Conservation (phyloP, 2,797 vertebrate species). For the Artibeus lituratus region DNA sequence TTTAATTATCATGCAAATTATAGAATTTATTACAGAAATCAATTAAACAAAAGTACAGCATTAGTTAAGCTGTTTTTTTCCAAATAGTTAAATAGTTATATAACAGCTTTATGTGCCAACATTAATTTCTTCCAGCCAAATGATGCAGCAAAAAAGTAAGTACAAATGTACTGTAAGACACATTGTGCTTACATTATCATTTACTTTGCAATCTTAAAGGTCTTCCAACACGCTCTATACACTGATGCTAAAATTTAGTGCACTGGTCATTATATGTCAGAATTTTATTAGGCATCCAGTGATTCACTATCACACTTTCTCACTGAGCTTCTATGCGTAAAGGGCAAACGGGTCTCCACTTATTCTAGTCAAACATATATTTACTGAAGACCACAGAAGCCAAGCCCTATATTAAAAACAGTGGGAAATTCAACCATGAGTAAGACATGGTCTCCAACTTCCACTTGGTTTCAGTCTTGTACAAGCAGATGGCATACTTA, state of each 20-base stretch:
- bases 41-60: conserved; percentile 25
- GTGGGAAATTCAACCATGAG: background rate
- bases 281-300: background rate
- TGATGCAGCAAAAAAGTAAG: background rate
- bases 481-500: background rate
- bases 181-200: background rate
- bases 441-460: background rate
- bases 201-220: background rate
- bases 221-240: background rate
- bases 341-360: background rate
- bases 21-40: conserved; percentile 33
- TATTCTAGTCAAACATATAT: background rate
- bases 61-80: conserved; percentile 32
- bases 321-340: background rate
- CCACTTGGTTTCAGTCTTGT: background rate
- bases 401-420: background rate
- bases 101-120: conserved; percentile 39
- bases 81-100: conserved; percentile 31
- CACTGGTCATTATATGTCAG: background rate
- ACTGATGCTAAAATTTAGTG: background rate
- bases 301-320: background rate
- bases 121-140: conserved; percentile 35
- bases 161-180: background rate
- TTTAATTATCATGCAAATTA: background rate
- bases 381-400: background rate